Percentiles rank a stretch among this genome's conserved stretches.
Evolutionary conservation across 2,888 invertebrate genomes (phyloP).

Genomic region (Nemoura dubitans): DNA sequence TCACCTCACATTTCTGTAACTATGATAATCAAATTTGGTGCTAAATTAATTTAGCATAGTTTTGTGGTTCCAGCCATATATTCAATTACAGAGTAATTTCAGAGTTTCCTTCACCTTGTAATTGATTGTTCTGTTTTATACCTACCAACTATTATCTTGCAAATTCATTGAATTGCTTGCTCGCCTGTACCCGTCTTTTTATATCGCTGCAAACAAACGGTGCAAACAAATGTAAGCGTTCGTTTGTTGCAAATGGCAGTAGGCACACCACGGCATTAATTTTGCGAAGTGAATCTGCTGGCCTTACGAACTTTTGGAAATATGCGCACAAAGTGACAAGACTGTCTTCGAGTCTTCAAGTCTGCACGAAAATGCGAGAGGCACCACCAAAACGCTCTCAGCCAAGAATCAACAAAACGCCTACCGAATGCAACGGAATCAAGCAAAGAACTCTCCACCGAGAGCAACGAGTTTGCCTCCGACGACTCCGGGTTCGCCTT

Average conservation of each 20-base stretch:
- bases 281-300: background rate
- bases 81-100: background rate
- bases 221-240: no score
- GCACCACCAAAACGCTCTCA: background rate
- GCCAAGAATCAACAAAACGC: background rate
- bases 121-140: no score
- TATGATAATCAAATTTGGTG: no score
- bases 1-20: no score
- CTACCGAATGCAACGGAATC: background rate
- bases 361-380: background rate
- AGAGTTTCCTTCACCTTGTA: no score
- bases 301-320: background rate
- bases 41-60: no score
- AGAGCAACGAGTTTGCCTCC: background rate
- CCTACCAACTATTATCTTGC: no score
- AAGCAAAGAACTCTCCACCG: background rate
- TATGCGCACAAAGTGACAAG: background rate
- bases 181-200: no score
- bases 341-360: background rate
- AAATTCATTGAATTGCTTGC: no score
- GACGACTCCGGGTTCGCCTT: background rate
- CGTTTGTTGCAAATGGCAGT: background rate
- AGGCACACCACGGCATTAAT: background rate
- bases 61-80: no score
- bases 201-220: no score